A percentile compares a stretch with the other conserved stretches of the same genome.
Conservation (phyloP, 1,140 invertebrate genomes). For the Oryzaephilus surinamensis region DNA sequence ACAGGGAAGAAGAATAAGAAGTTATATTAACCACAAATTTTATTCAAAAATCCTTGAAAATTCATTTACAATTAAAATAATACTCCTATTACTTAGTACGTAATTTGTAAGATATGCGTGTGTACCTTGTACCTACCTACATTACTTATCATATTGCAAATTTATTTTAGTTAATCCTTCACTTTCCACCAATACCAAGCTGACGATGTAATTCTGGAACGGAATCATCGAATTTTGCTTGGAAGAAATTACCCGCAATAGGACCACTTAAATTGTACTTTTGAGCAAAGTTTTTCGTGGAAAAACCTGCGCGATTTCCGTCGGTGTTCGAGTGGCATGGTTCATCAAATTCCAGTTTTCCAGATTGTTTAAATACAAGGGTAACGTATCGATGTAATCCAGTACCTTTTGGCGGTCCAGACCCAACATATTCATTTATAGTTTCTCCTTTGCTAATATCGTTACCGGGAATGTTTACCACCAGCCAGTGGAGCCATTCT, state of each 20-base stretch:
- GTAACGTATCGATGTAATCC: conserved; percentile 83
- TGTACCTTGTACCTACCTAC: too few relatives aligned
- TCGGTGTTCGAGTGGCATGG: conserved; percentile 45
- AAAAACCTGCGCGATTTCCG: conserved; percentile 63
- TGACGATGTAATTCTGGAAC: conserved; percentile 65
- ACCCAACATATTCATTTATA: conserved; percentile 67
- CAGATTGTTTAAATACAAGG: conserved; percentile 69
- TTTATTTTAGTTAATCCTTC: too few relatives aligned
- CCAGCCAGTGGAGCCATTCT: conserved; percentile 85
- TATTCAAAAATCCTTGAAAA: too few relatives aligned
- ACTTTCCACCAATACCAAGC: too few relatives aligned
- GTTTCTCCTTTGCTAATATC: conserved; percentile 52
- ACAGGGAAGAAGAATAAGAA: too few relatives aligned
- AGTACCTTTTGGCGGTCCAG: conserved; percentile 69
- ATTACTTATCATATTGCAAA: too few relatives aligned
- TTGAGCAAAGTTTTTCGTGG: conserved; percentile 64
- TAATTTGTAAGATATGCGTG: too few relatives aligned
- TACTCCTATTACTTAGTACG: too few relatives aligned
- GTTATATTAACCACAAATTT: too few relatives aligned
- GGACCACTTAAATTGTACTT: conserved; percentile 75
- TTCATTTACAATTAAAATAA: too few relatives aligned
- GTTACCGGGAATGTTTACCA: conserved; percentile 75
- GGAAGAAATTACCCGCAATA: conserved; percentile 79
- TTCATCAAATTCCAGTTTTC: conserved; percentile 57
- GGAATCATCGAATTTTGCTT: conserved; percentile 82